Conservation (phyloP, 2,797 vertebrate species). For the Paramormyrops hopkinsi region DNA sequence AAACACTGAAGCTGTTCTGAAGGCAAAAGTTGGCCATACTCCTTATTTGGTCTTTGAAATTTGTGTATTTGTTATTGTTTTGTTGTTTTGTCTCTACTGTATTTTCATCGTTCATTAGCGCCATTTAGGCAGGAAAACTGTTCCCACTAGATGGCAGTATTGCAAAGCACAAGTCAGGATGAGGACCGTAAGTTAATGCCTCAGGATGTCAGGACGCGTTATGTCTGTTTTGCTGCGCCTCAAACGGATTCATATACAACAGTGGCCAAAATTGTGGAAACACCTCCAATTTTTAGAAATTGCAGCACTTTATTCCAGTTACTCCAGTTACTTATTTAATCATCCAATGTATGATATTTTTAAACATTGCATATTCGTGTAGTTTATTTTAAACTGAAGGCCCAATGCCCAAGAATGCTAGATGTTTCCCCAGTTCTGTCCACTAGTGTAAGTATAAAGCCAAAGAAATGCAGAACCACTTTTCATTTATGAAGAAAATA, state of each 20-base stretch:
- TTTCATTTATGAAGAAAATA: not conserved
- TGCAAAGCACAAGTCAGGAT: not conserved
- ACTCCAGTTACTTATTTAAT: not conserved
- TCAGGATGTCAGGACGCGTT: not conserved
- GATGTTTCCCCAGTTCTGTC: not conserved
- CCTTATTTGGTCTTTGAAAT: not conserved
- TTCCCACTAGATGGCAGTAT: conserved; percentile 25
- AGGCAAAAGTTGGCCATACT: not conserved
- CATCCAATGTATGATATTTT: not conserved
- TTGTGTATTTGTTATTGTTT: not conserved
- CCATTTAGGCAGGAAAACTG: not conserved
- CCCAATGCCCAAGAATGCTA: not conserved
- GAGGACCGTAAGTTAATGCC: not conserved
- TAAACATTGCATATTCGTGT: not conserved
- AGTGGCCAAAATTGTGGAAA: not conserved
- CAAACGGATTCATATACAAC: not conserved
- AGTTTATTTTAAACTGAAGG: not conserved
- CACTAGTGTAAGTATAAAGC: not conserved
- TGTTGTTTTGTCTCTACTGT: not conserved
- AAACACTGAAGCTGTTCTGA: not conserved
- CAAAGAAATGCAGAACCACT: not conserved
- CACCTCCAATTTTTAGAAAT: not conserved
- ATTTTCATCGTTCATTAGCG: not conserved
- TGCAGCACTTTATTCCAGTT: not conserved
- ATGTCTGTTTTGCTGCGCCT: not conserved